These are phyloP conservation scores for Notolabrus celidotus DNA, from an alignment of 2,797 vertebrate genomes.

Conservation along the genomic window DNA sequence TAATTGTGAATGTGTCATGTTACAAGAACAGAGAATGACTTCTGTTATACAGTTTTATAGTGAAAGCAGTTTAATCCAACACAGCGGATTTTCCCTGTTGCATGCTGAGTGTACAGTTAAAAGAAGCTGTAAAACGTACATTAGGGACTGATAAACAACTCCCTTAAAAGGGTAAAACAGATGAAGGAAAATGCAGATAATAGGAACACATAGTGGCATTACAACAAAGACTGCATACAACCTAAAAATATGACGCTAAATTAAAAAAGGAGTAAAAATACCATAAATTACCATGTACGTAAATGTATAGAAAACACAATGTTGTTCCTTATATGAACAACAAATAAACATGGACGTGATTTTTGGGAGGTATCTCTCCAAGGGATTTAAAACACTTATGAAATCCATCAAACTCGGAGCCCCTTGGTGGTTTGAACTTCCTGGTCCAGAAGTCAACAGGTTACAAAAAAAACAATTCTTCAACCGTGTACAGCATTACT, in stretches of 20 bases:
- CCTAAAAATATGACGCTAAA: conserved; percentile 46
- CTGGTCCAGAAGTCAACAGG: not conserved
- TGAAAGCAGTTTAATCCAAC: conserved; percentile 51
- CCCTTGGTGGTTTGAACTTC: not conserved
- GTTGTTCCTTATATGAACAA: conserved; percentile 11
- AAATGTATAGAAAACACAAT: conserved; percentile 40
- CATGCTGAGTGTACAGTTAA: conserved; percentile 36
- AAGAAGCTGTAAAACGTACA: conserved; percentile 17
- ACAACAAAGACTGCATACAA: conserved; percentile 23
- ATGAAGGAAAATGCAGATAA: conserved; percentile 9
- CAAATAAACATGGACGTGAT: not conserved
- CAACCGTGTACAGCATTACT: not conserved
- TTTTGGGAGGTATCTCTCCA: not conserved
- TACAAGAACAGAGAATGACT: not conserved
- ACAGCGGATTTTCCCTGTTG: conserved; percentile 19
- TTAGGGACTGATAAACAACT: conserved; percentile 13
- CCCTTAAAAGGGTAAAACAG: conserved; percentile 19
- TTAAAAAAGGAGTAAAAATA: conserved; percentile 48
- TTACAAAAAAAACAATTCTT: not conserved
- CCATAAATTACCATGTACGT: conserved; percentile 31
- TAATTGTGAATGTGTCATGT: not conserved
- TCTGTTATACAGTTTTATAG: conserved; percentile 5
- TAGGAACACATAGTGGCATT: conserved; percentile 20
- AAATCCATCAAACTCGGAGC: conserved; percentile 6
- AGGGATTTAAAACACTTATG: not conserved